phyloP scores from a whole-genome alignment of 1,140 invertebrate species.

The Drosophila mojavensis region DNA sequence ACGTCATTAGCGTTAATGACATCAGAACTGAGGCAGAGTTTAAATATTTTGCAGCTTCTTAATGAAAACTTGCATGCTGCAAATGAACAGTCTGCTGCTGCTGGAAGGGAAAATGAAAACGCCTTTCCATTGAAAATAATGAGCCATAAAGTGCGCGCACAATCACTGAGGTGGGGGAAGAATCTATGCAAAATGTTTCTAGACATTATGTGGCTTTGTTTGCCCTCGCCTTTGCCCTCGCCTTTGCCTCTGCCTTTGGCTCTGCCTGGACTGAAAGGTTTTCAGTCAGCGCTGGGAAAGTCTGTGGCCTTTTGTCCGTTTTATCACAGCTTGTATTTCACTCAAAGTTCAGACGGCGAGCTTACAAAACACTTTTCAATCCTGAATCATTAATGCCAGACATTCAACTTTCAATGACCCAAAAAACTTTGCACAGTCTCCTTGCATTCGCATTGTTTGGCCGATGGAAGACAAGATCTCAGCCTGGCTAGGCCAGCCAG shows the following conservation, averaged over 20 bases:
- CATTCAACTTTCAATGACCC: conserved; percentile 9
- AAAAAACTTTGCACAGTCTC: background rate
- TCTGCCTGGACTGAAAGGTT: conserved; percentile 51
- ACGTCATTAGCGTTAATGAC: conserved; percentile 76
- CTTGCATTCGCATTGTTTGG: conserved; percentile 3
- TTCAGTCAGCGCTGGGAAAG: background rate
- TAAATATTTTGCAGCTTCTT: conserved; percentile 61
- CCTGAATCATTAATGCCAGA: conserved; percentile 5
- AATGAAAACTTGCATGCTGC: conserved; percentile 65
- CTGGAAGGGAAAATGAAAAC: conserved; percentile 29
- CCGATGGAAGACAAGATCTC: background rate
- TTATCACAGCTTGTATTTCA: conserved; percentile 20
- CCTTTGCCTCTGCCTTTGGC: background rate
- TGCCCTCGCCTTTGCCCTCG: conserved; percentile 11
- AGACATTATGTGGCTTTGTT: conserved; percentile 36
- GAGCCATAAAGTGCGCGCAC: conserved; percentile 65
- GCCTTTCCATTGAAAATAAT: conserved; percentile 69
- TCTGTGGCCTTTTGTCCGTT: background rate
- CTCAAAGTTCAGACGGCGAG: background rate
- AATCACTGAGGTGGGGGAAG: conserved; percentile 37
- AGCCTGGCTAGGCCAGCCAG: too few species aligned
- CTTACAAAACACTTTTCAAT: conserved; percentile 9
- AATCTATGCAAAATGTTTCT: conserved; percentile 17
- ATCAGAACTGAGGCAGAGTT: conserved; percentile 50
- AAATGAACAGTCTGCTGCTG: conserved; percentile 41